These are phyloP conservation scores for Megalops cyprinoides DNA, from an alignment of 2,797 vertebrate genomes.

Conservation along the genomic window DNA sequence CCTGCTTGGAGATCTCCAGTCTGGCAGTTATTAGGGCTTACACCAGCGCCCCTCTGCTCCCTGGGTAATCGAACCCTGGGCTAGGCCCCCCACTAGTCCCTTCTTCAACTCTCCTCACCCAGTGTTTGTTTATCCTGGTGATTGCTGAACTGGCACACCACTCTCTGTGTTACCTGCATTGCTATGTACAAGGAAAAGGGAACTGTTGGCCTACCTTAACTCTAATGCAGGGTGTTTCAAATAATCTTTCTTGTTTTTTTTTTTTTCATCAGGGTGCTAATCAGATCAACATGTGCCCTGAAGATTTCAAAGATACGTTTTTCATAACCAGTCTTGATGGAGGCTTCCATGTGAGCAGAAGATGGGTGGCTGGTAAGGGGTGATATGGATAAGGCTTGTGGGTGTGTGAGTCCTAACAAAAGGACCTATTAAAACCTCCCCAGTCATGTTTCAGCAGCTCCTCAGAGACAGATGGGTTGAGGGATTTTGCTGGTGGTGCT, in stretches of 20 bases:
- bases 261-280: no score
- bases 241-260: constrained; percentile 43
- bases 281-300: no score
- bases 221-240: constrained; percentile 52
- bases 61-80: not conserved
- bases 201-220: constrained; percentile 49
- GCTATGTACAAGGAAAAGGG: constrained; percentile 43
- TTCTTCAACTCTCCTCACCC: constrained; percentile 20
- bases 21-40: constrained; percentile 37
- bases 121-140: constrained; percentile 49
- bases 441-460: not conserved
- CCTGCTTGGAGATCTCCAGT: not conserved
- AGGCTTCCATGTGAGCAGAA: no score
- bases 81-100: constrained; percentile 22
- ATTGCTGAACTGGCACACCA: constrained; percentile 59
- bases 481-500: not conserved
- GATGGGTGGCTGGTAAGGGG: no score
- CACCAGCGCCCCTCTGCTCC: constrained; percentile 21
- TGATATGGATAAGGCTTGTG: no score
- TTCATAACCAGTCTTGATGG: no score
- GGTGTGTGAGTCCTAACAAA: not conserved
- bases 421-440: not conserved
- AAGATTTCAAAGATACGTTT: no score
- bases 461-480: not conserved
- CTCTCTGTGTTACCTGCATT: constrained; percentile 47